These are phyloP conservation scores for Cataglyphis cursor DNA, from an alignment of 2,888 invertebrate genomes.

Conservation along the genomic window DNA sequence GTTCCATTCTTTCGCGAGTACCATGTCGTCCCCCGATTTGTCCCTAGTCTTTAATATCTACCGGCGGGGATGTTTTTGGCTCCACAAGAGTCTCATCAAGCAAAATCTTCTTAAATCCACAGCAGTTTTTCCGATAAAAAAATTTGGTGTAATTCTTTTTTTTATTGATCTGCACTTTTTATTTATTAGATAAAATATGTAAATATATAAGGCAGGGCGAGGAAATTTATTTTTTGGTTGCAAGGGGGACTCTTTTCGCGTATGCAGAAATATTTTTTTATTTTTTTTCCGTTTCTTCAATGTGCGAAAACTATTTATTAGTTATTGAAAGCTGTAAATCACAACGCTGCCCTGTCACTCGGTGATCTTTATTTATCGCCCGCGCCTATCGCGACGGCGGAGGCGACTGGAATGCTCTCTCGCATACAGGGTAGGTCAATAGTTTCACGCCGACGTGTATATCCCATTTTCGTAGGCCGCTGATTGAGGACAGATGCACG, in stretches of 20 bases:
- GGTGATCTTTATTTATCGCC: constrained; percentile 48
- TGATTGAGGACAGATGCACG: constrained; percentile 87
- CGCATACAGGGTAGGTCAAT: constrained; percentile 74
- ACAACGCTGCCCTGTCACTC: constrained; percentile 24
- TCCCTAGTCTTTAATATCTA: constrained; percentile 27
- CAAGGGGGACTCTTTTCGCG: neutral
- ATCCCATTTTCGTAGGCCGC: constrained; percentile 84
- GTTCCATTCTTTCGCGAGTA: constrained; percentile 77
- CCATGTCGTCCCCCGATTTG: constrained; percentile 61
- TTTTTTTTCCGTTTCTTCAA: constrained; percentile 14
- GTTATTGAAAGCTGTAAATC: constrained; percentile 47
- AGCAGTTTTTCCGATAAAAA: neutral
- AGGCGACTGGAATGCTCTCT: constrained; percentile 19
- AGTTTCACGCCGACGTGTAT: constrained; percentile 79
- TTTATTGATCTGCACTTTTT: neutral
- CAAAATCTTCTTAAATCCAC: neutral
- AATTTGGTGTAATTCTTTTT: neutral
- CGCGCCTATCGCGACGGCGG: constrained; percentile 6
- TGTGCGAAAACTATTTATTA: constrained; percentile 39
- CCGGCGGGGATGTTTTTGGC: constrained; percentile 68
- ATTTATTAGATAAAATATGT: neutral
- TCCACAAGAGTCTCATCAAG: neutral
- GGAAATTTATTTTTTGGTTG: neutral
- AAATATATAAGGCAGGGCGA: neutral
- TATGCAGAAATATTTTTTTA: constrained; percentile 19